phyloP scores from a whole-genome alignment of 2,888 invertebrate genomes.

The Linnaemya vulpina region DNA sequence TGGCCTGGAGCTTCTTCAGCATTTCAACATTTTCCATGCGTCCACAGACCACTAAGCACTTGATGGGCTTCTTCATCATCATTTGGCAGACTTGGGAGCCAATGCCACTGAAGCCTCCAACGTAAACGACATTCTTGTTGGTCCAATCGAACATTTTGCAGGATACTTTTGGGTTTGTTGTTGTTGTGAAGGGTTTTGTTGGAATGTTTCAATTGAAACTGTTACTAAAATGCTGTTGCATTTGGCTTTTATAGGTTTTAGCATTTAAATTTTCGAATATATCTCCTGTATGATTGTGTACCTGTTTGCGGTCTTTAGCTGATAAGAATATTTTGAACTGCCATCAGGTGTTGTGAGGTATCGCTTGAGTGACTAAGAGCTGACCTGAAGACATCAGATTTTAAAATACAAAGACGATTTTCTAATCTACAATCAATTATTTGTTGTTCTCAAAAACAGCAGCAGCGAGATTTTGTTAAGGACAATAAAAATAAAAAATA shows the following conservation, averaged over 20 bases:
- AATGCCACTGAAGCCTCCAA: slow-evolving; percentile 79
- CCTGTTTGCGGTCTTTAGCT: not conserved
- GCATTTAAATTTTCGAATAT: not conserved
- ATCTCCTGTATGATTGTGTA: too few relatives aligned
- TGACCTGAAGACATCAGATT: slow-evolving; percentile 28
- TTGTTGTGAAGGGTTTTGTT: not conserved
- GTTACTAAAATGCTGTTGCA: not conserved
- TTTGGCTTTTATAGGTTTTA: slow-evolving; percentile 38
- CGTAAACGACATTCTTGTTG: slow-evolving; percentile 80
- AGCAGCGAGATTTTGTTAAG: not conserved
- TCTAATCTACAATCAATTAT: not conserved
- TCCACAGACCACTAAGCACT: slow-evolving; percentile 77
- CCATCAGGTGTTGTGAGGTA: slow-evolving; percentile 29
- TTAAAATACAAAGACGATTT: slow-evolving; percentile 15
- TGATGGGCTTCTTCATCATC: slow-evolving; percentile 79
- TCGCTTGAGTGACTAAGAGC: slow-evolving; percentile 7
- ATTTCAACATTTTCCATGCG: slow-evolving; percentile 80
- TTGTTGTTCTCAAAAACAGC: slow-evolving; percentile 2
- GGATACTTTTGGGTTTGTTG: not conserved
- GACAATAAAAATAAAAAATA: not conserved
- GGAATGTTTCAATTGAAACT: slow-evolving; percentile 35
- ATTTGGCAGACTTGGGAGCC: slow-evolving; percentile 78
- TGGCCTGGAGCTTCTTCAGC: slow-evolving; percentile 78
- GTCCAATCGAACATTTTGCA: slow-evolving; percentile 78
- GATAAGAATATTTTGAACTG: slow-evolving; percentile 20